These are phyloP conservation scores for Umimayanthus chanpuru DNA, from an alignment of 92 coral and sea anemone genomes.

Conservation along the genomic window DNA sequence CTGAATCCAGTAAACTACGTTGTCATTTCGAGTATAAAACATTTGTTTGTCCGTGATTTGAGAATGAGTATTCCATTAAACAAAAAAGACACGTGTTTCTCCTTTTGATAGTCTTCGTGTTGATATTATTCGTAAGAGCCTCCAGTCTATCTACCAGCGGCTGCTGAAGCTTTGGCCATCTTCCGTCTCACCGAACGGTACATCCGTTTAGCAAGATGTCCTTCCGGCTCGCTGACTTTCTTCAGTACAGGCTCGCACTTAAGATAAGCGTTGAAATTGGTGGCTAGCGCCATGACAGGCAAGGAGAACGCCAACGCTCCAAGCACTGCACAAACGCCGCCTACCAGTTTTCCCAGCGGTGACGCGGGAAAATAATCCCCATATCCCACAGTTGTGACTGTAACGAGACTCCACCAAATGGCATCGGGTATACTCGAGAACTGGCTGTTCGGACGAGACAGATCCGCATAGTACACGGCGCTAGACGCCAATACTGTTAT, in stretches of 20 bases:
- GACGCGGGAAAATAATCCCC: slow-evolving; percentile 85
- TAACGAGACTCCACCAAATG: slow-evolving; percentile 94
- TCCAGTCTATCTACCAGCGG: neutral
- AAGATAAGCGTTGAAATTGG: slow-evolving; percentile 88
- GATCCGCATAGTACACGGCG: slow-evolving; percentile 83
- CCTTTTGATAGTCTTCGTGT: neutral
- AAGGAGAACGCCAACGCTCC: slow-evolving; percentile 93
- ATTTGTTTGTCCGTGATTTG: neutral
- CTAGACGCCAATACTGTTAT: slow-evolving; percentile 84
- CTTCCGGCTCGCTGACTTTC: slow-evolving; percentile 44
- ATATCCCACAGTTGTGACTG: slow-evolving; percentile 91
- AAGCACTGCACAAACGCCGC: slow-evolving; percentile 85
- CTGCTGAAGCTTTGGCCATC: slow-evolving; percentile 18
- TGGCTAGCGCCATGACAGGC: slow-evolving; percentile 94
- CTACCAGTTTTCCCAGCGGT: slow-evolving; percentile 75
- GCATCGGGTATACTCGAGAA: slow-evolving; percentile 91
- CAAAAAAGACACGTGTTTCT: neutral
- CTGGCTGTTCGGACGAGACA: slow-evolving; percentile 60
- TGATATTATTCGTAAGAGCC: neutral
- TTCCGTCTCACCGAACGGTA: slow-evolving; percentile 13
- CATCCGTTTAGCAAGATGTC: slow-evolving; percentile 41
- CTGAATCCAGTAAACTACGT: neutral
- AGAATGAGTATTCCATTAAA: neutral
- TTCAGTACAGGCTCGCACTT: slow-evolving; percentile 83
- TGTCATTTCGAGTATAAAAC: neutral